Base-by-base conservation (phyloP, 2,113 vertebrate genomes). In the Ibidorhyncha struthersii region DNA sequence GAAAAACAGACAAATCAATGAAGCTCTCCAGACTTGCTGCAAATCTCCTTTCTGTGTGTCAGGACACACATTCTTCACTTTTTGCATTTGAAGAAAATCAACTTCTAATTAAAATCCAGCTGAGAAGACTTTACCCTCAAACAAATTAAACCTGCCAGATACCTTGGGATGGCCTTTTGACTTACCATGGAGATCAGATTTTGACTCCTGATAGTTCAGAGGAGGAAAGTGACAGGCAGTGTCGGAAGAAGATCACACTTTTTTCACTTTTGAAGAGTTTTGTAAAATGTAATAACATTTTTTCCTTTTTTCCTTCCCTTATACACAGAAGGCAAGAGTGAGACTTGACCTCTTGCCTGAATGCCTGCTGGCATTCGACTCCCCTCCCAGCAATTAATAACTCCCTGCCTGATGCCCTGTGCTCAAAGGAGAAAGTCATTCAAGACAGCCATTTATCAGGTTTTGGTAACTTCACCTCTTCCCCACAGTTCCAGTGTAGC, bases 101-200 rank as follows among this genome's bases (percentile, higher is more conserved):
- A 77, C 63, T 65, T 41, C 34, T 92, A 88, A 77, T 96, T 93
- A 91, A 95, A 95, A 80, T 12, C 36, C 61, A 77, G 12, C 32
- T 59, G 47, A 91, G 83, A 84, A 84, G 20, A 74, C 17, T 85
- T 74, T 61, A 83, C 36, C 29, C 36, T 91, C 77, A 86, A 86
- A 69, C 21, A 84, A 86, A 69, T 79, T 38, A 94, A 72, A 82
- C 80, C 45, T 84, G 10, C 53, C 40, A n/a, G 32, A 73, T 93
- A 82, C 27, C 19, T 72, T 79, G 59, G 43, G 41, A 69, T 38
- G 19, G 32, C 34, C 34, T 85, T 94, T 93, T 90, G 93, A 41
- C 65, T 93, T 90, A 58, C 36, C 2, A 3, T 53, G 61, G 56
- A 47, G 34, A 58, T 63, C 10, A 15, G 50, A 89, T 89, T 90